These are phyloP conservation scores for Argya squamiceps DNA, from an alignment of 2,797 vertebrate species.

Conservation along the genomic window DNA sequence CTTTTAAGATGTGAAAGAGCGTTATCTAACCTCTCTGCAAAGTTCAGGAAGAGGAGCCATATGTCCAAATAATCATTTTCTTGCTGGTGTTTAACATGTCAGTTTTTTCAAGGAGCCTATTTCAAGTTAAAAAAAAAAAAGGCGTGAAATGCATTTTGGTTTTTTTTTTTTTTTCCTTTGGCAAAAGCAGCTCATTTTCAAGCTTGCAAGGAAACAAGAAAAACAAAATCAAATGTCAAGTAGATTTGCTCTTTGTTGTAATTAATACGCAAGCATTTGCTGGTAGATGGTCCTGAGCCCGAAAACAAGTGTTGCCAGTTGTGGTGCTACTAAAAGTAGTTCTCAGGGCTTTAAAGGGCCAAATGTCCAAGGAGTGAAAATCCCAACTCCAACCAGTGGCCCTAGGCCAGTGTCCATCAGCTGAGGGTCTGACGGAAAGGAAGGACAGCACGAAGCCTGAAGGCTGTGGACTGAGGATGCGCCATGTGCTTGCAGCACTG, in stretches of 20 bases:
- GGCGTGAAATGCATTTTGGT: conserved; percentile 35
- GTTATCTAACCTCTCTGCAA: conserved; percentile 56
- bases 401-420: not conserved
- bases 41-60: conserved; percentile 69
- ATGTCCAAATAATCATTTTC: conserved; percentile 67
- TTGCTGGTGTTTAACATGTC: conserved; percentile 65
- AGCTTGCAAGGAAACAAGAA: conserved; percentile 58
- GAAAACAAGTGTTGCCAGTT: not conserved
- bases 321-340: not conserved
- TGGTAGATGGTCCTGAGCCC: conserved; percentile 26
- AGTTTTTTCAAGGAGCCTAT: conserved; percentile 50
- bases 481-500: not conserved
- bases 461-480: accelerated
- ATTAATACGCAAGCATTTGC: conserved; percentile 54
- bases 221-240: conserved; percentile 73
- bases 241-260: conserved; percentile 71
- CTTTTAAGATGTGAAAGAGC: conserved; percentile 60
- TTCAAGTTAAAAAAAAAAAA: conserved; percentile 47
- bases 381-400: not conserved
- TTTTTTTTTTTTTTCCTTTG: conserved; percentile 40
- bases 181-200: conserved; percentile 67
- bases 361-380: not conserved
- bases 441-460: not conserved
- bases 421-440: not conserved
- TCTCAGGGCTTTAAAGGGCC: not conserved